phyloP scores from a whole-genome alignment of 2,888 invertebrate genomes.

The Sminthurides aquaticus region DNA sequence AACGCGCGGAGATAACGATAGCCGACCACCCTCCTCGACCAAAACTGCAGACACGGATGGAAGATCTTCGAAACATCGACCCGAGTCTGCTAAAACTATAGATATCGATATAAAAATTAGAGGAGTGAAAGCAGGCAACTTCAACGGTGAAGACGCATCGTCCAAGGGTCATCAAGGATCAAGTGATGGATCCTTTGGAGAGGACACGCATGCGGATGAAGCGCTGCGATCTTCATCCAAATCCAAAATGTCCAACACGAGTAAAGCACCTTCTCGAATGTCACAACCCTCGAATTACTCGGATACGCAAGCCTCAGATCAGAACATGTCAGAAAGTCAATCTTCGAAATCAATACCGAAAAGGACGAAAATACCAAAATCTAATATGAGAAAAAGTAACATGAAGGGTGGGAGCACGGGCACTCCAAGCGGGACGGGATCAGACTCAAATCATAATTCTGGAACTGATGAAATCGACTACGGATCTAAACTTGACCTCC shows the following conservation, averaged over 20 bases:
- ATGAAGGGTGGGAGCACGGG: not conserved
- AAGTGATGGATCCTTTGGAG: not conserved
- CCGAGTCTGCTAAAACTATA: not conserved
- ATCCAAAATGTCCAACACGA: not conserved
- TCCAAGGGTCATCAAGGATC: not conserved
- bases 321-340: not conserved
- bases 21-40: not conserved
- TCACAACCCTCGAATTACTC: not conserved
- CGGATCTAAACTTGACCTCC: slow-evolving; percentile 32
- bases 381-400: not conserved
- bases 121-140: not conserved
- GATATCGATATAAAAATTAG: slow-evolving; percentile 9
- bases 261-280: not conserved
- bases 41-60: not conserved
- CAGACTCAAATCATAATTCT: slow-evolving; percentile 10
- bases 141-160: not conserved
- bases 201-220: not conserved
- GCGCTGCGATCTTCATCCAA: not conserved
- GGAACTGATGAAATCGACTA: slow-evolving; percentile 33
- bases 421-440: slow-evolving; percentile 1
- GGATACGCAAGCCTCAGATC: not conserved
- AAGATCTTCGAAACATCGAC: not conserved
- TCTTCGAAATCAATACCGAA: not conserved
- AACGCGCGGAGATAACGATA: not conserved
- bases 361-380: not conserved